These are phyloP conservation scores for Puma concolor DNA, from an alignment of 2,113 vertebrate species.

Conservation along the genomic window DNA sequence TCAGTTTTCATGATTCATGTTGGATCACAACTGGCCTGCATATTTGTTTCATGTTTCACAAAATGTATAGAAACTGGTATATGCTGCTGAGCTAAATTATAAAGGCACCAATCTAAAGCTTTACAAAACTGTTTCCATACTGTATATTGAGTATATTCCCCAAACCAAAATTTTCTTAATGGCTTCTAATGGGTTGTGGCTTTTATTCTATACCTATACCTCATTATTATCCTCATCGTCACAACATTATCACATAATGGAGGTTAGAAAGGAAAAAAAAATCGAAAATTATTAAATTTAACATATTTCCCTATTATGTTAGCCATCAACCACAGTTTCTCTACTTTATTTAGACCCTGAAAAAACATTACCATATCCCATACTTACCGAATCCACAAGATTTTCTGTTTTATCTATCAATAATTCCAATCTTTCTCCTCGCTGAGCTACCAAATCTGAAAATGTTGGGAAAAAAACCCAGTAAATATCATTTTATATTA, in stretches of 20 bases:
- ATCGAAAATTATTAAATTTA: not conserved
- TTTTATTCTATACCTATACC: not conserved
- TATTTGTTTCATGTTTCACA: not conserved
- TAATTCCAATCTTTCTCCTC: constrained; percentile 97
- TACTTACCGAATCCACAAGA: constrained; percentile 97
- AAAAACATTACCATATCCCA: constrained; percentile 18
- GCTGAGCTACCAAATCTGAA: constrained; percentile 97
- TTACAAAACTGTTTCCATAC: constrained; percentile 11
- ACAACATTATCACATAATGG: constrained; percentile 16
- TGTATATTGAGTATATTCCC: constrained; percentile 27
- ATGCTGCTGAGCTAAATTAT: not conserved
- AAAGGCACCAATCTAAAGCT: constrained; percentile 12
- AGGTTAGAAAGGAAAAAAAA: constrained; percentile 17
- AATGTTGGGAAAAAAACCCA: constrained; percentile 40
- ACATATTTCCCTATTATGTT: not conserved
- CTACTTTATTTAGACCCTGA: not conserved
- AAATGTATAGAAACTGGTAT: not conserved
- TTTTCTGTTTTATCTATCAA: constrained; percentile 99
- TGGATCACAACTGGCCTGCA: not conserved
- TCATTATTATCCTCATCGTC: not conserved
- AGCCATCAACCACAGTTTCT: constrained; percentile 38
- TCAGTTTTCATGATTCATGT: constrained; percentile 25
- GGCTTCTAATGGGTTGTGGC: not conserved
- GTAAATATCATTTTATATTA: constrained; percentile 58
- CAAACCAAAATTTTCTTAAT: constrained; percentile 49